These are phyloP conservation scores for Synchiropus splendidus DNA, from an alignment of 2,113 vertebrate species.

Conservation along the genomic window DNA sequence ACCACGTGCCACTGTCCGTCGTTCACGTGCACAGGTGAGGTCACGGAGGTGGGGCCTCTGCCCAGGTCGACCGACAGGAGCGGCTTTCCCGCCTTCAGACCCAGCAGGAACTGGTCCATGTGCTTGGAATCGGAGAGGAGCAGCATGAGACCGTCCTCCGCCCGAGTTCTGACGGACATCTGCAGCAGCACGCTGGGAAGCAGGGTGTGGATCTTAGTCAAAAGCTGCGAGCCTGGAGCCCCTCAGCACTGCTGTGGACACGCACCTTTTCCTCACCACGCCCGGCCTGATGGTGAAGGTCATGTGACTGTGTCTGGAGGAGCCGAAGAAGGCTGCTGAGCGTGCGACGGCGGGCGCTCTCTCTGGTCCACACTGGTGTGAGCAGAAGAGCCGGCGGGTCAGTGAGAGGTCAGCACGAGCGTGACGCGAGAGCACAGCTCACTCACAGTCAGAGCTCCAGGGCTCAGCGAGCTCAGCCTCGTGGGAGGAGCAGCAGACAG, in stretches of 20 bases:
- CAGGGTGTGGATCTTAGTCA: too few relatives aligned
- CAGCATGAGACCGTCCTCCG: constrained; percentile 74
- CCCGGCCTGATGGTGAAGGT: constrained; percentile 72
- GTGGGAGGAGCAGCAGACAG: constrained; percentile 30
- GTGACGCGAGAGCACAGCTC: too few relatives aligned
- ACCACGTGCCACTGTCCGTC: constrained; percentile 88
- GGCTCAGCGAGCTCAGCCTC: constrained; percentile 30
- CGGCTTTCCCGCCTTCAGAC: constrained; percentile 68
- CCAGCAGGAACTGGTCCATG: constrained; percentile 75
- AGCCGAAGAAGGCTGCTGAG: constrained; percentile 77
- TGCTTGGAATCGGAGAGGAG: constrained; percentile 80
- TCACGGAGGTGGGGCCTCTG: constrained; percentile 71
- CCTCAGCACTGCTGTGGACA: background rate
- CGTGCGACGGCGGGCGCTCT: constrained; percentile 47
- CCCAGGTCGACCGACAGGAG: constrained; percentile 82
- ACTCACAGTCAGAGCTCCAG: constrained; percentile 35
- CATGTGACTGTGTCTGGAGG: constrained; percentile 77
- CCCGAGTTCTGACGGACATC: constrained; percentile 75
- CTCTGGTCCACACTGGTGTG: constrained; percentile 56
- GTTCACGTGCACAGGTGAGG: constrained; percentile 63
- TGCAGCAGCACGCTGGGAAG: constrained; percentile 71
- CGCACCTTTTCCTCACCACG: constrained; percentile 74
- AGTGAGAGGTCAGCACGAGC: background rate
- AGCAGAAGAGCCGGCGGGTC: constrained; percentile 9
- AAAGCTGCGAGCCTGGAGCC: background rate